Evolutionary conservation across 2,113 vertebrate genomes (phyloP), one percentile per base, ranked within the genome.

Genomic region (Cavia porcellus): DNA sequence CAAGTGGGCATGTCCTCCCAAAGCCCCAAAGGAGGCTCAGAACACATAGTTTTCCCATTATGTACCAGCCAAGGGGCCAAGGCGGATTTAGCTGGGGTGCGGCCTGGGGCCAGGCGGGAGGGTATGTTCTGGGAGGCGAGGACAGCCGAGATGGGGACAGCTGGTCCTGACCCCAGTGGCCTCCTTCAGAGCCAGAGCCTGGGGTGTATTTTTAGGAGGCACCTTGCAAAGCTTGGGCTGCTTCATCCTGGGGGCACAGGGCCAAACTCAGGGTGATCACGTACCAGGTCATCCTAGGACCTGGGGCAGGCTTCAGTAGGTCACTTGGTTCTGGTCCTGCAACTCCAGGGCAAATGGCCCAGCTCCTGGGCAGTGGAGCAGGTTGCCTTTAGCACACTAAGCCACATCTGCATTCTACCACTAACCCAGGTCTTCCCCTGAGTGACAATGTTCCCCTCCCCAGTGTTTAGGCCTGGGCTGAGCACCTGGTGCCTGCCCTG

Each of bases 1-100:
- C 96, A 94, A 95, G 87, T 95, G 96, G 96, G 68, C 84, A 77
- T 55, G 94, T 83, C 84, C 77, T 77, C 70, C n/a, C 86, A 35
- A 32, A 77, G 92, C 95, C 97, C 97, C 94, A 25, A 4, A 79
- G 92, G 93, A 70, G 96, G 86, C 91, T 45, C 25, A 1, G 93
- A 74, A 79, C 96, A 52, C 92, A 96, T 77, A 89, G 94, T 28
- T 93, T 94, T 81, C 97, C 97, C 5, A 15, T 89, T 82, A 79
- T n/a, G 86, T 85, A 17, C 94, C 47, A 8, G 96, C 89, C 30
- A 0, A 94, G 97, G 94, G 95, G 96, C 95, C 93, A 15, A 32
- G 75, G 92, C 5, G 30, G 96, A 90, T 79, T 94, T 89, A 89
- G 96, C 86, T 2, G 4, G 96, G 96, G 91, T 22, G 95, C 88